Conservation (phyloP, 2,888 invertebrate genomes). For the Celastrina argiolus region DNA sequence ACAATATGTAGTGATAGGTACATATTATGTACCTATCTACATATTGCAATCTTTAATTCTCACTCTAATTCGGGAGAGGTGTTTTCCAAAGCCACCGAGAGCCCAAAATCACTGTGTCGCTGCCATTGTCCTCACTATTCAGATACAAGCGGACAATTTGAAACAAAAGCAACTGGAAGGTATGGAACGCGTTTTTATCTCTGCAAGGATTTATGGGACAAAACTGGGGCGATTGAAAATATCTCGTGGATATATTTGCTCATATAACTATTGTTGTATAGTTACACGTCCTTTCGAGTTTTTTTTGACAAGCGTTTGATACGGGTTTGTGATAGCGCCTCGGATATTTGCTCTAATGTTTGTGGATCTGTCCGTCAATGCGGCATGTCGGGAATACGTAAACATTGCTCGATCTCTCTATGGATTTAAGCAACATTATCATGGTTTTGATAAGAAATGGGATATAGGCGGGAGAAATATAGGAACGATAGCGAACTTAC, state of each 20-base stretch:
- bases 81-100: too few relatives aligned
- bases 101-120: too few relatives aligned
- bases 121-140: too few relatives aligned
- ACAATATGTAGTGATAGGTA: too few relatives aligned
- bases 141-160: not conserved
- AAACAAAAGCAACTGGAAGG: slow-evolving; percentile 5
- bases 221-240: slow-evolving; percentile 4
- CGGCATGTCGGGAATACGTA: slow-evolving; percentile 5
- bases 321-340: not conserved
- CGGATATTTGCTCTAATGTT: not conserved
- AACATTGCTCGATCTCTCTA: slow-evolving; percentile 6
- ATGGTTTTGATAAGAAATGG: not conserved
- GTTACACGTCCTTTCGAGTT: too few relatives aligned
- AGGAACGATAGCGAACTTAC: too few relatives aligned
- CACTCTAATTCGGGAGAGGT: too few relatives aligned
- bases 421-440: slow-evolving; percentile 7
- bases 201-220: not conserved
- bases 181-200: not conserved
- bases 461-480: too few relatives aligned
- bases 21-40: too few relatives aligned
- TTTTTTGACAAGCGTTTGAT: slow-evolving; percentile 15
- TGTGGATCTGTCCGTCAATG: slow-evolving; percentile 1
- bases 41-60: too few relatives aligned
- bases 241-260: not conserved
- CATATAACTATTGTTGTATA: too few relatives aligned